Conservation (phyloP, 1,140 invertebrate species). For the Eubasilissa regina region DNA sequence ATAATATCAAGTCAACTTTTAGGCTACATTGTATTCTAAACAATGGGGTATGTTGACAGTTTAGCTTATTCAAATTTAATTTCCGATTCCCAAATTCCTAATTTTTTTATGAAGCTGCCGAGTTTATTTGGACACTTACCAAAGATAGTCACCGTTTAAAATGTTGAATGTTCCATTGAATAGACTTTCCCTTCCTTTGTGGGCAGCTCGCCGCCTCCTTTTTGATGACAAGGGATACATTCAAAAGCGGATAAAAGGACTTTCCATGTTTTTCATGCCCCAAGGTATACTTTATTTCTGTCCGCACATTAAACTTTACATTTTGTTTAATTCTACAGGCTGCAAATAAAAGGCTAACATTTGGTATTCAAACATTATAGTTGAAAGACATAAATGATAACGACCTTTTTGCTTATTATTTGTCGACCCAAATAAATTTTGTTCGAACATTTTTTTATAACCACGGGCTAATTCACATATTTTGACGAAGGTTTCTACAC, state of each 20-base stretch:
- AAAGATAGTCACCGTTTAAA: constrained; percentile 13
- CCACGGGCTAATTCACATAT: no score
- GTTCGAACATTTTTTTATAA: no score
- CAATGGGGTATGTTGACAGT: constrained; percentile 21
- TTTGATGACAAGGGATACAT: constrained; percentile 41
- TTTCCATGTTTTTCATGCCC: constrained; percentile 43
- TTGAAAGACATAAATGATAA: no score
- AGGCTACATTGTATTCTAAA: constrained; percentile 10
- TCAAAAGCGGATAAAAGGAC: constrained; percentile 19
- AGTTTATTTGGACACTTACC: neutral
- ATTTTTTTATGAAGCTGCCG: constrained; percentile 1
- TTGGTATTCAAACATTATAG: neutral
- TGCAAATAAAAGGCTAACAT: constrained; percentile 1
- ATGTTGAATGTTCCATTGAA: neutral
- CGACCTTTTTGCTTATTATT: no score
- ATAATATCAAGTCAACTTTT: neutral
- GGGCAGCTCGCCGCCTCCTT: neutral
- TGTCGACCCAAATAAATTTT: no score
- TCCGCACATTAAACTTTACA: neutral
- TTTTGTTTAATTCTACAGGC: neutral
- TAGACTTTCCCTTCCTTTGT: constrained; percentile 15
- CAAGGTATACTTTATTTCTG: constrained; percentile 20
- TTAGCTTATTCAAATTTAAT: constrained; percentile 31
- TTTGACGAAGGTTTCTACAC: no score
- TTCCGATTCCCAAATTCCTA: constrained; percentile 15